A percentile compares a stretch with the other conserved stretches of the same genome.
Evolutionary conservation across 2,797 vertebrate species (phyloP).

Genomic region (Telmatherina bonti): DNA sequence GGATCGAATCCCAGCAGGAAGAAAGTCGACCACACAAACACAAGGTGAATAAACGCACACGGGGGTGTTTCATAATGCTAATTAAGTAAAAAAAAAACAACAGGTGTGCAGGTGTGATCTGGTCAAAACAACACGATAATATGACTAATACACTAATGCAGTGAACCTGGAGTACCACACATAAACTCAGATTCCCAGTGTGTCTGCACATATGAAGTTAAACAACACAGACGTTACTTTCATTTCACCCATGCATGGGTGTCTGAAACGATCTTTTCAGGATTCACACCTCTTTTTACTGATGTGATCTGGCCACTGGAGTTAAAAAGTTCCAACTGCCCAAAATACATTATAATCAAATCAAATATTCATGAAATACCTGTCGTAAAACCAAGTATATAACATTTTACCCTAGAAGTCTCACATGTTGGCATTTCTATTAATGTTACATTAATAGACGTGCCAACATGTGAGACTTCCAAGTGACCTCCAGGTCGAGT

Average conservation of each 20-base stretch:
- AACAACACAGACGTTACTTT: conserved; percentile 29
- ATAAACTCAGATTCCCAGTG: background rate
- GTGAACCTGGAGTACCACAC: background rate
- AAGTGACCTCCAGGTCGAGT: background rate
- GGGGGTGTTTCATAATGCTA: conserved; percentile 6
- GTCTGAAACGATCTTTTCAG: conserved; percentile 8
- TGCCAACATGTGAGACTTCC: conserved; percentile 3
- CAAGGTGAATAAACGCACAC: conserved; percentile 22
- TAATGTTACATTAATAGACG: conserved; percentile 6
- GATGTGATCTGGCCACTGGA: background rate
- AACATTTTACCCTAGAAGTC: conserved; percentile 3
- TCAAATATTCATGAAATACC: conserved; percentile 21
- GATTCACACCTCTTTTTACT: background rate
- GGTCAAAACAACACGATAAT: background rate
- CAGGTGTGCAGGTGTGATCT: conserved; percentile 3
- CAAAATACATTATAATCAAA: conserved; percentile 16
- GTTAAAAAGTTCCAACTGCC: background rate
- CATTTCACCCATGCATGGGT: conserved; percentile 11
- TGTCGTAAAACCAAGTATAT: conserved; percentile 5
- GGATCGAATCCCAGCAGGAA: conserved; percentile 20
- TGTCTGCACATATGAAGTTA: background rate
- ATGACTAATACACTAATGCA: background rate
- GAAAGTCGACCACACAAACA: conserved; percentile 14
- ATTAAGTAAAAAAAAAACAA: conserved; percentile 14
- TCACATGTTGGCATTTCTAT: conserved; percentile 16